Conservation (phyloP, 2,888 invertebrate species). For the Oscheius sp. region DNA sequence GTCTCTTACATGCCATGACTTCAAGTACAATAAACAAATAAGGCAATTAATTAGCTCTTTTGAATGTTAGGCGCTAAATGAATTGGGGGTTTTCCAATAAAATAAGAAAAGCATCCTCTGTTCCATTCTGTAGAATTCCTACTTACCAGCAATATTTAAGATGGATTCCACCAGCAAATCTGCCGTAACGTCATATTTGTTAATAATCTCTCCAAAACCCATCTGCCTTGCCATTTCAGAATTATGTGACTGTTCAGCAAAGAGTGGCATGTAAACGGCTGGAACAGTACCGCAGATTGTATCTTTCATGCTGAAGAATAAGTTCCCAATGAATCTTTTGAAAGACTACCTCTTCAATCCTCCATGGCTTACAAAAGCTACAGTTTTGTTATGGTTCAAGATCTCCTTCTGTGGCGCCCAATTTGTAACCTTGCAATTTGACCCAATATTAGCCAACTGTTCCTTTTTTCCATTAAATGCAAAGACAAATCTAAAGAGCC, state of each 20-base stretch:
- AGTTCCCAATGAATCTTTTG: background rate
- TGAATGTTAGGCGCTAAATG: no score
- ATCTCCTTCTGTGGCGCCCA: conserved; percentile 55
- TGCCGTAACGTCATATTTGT: conserved; percentile 22
- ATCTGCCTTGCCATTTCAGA: conserved; percentile 44
- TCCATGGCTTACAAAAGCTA: conserved; percentile 46
- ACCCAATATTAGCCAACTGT: conserved; percentile 31
- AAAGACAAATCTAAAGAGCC: conserved; percentile 39
- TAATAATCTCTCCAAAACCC: conserved; percentile 39
- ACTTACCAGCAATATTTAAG: conserved; percentile 5
- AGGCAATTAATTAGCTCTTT: no score
- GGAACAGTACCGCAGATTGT: conserved; percentile 52
- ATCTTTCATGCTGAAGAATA: conserved; percentile 47
- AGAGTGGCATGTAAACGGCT: conserved; percentile 56
- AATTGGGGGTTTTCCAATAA: no score
- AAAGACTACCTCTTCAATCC: conserved; percentile 48
- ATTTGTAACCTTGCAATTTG: conserved; percentile 39
- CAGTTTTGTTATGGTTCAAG: conserved; percentile 43
- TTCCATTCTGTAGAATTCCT: background rate
- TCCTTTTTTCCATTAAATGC: conserved; percentile 40
- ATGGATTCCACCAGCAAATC: conserved; percentile 2
- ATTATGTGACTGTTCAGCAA: conserved; percentile 59
- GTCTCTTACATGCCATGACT: background rate
- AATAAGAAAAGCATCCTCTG: no score
- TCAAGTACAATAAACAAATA: no score